Evolutionary conservation across 2,113 vertebrate genomes (phyloP).

Genomic region (Sturnira hondurensis): DNA sequence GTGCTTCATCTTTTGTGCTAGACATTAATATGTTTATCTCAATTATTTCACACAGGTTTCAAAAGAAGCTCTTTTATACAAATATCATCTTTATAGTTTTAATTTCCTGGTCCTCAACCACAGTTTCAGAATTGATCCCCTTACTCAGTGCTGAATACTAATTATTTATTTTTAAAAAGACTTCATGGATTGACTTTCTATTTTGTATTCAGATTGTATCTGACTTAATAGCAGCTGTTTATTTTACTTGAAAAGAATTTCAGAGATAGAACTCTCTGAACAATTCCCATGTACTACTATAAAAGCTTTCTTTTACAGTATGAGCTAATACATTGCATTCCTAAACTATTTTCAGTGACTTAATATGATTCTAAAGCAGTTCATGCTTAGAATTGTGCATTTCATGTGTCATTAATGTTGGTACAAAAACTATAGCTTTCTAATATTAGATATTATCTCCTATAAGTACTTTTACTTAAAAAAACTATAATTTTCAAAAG

Average conservation of each 20-base stretch:
- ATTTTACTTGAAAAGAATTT: neutral
- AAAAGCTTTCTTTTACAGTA: neutral
- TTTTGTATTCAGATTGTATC: neutral
- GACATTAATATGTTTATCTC: neutral
- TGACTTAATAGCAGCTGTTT: neutral
- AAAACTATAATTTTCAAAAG: conserved; percentile 10
- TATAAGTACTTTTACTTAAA: neutral
- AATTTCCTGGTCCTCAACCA: neutral
- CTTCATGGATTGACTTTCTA: neutral
- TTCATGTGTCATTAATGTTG: neutral
- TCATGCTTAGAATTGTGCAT: neutral
- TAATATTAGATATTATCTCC: neutral
- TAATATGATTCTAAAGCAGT: neutral
- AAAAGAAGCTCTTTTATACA: neutral
- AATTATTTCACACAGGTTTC: neutral
- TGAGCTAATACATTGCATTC: neutral
- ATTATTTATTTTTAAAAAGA: neutral
- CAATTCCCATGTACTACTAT: neutral
- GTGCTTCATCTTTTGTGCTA: neutral
- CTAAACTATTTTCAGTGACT: neutral
- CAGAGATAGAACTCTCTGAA: neutral
- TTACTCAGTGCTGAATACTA: neutral
- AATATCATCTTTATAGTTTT: neutral
- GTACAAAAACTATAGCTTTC: neutral
- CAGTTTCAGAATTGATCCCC: neutral